Evolutionary conservation across 1,140 invertebrate species (phyloP).

Genomic region (Drosophila subobscura): DNA sequence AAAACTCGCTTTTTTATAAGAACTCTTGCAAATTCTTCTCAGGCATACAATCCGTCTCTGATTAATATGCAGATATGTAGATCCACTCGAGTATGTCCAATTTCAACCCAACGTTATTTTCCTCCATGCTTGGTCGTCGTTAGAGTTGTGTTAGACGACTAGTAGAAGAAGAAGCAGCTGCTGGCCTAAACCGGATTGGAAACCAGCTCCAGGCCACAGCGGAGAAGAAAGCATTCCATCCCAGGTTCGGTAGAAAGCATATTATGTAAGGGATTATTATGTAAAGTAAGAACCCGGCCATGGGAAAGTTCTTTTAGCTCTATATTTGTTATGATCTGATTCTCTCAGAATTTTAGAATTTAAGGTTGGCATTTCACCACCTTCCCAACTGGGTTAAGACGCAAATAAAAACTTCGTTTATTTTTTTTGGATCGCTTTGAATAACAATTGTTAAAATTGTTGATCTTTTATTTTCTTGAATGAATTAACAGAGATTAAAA

Average conservation of each 20-base stretch:
- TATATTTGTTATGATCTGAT: conserved; percentile 42
- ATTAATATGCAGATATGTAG: conserved; percentile 53
- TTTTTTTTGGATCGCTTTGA: conserved; percentile 22
- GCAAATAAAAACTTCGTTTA: conserved; percentile 48
- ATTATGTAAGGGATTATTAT: conserved; percentile 55
- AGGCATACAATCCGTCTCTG: conserved; percentile 25
- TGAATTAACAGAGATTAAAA: too few species aligned
- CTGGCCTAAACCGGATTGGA: conserved; percentile 62
- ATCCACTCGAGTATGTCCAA: conserved; percentile 25
- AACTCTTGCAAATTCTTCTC: conserved; percentile 74
- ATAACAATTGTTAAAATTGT: not conserved
- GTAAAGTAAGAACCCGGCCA: conserved; percentile 36
- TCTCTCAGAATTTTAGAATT: conserved; percentile 42
- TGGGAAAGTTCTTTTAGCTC: conserved; percentile 48
- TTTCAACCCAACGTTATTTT: conserved; percentile 38
- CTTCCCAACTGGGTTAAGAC: conserved; percentile 39
- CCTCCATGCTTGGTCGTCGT: conserved; percentile 35
- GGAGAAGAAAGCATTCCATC: conserved; percentile 60
- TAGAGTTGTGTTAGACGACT: conserved; percentile 64
- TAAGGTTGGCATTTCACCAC: conserved; percentile 32
- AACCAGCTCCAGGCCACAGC: conserved; percentile 53
- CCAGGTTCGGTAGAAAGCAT: conserved; percentile 52
- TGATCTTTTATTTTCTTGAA: not conserved
- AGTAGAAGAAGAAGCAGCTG: conserved; percentile 26
- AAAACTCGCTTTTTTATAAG: conserved; percentile 78